Evolutionary conservation across 2,888 invertebrate genomes (phyloP).

Genomic region (Ischnura elegans): DNA sequence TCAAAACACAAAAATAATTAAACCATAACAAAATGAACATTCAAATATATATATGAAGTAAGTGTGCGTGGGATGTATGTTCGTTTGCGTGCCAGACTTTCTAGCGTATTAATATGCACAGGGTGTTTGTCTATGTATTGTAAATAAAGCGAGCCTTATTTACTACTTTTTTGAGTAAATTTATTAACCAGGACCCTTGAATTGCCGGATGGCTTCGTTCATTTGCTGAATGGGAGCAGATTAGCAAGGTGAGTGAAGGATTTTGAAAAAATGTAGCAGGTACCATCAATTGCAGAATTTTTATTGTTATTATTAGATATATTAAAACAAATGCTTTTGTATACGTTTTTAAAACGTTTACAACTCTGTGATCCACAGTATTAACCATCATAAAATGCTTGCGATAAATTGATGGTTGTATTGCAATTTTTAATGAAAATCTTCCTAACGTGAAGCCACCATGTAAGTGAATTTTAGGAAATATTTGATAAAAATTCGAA

Average conservation of each 20-base stretch:
- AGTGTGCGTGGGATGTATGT: constrained; percentile 47
- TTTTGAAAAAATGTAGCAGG: too few species aligned
- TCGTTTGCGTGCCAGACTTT: constrained; percentile 63
- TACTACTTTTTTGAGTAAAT: constrained; percentile 72
- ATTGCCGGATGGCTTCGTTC: neutral
- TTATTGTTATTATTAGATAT: too few species aligned
- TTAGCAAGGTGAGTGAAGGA: neutral
- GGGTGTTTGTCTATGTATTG: constrained; percentile 74
- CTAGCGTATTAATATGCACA: constrained; percentile 65
- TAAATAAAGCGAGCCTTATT: constrained; percentile 75
- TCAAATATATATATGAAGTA: constrained; percentile 49
- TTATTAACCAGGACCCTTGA: constrained; percentile 9
- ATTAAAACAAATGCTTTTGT: too few species aligned
- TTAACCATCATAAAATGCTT: too few species aligned
- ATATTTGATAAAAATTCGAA: too few species aligned
- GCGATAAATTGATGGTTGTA: too few species aligned
- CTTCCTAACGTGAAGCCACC: too few species aligned
- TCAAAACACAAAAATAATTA: constrained; percentile 42
- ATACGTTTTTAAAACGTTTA: too few species aligned
- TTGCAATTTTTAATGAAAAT: too few species aligned
- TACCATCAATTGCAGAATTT: too few species aligned
- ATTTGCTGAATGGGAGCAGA: neutral
- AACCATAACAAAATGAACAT: constrained; percentile 27
- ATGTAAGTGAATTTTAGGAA: too few species aligned
- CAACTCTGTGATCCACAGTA: too few species aligned